phyloP scores from a whole-genome alignment of 1,140 invertebrate species.

The Meteorus sp. region DNA sequence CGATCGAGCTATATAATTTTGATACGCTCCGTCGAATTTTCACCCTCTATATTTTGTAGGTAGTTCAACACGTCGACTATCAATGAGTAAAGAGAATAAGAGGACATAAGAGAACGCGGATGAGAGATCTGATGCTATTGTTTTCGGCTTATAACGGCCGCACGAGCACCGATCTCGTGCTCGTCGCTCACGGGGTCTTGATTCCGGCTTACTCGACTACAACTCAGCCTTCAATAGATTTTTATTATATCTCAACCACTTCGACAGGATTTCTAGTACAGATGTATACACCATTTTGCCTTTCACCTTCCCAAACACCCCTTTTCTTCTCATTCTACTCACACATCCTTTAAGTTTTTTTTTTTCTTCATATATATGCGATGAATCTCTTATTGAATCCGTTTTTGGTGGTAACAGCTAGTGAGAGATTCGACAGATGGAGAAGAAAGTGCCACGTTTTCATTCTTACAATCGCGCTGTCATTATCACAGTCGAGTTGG shows the following conservation, averaged over 20 bases:
- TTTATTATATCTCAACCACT: constrained; percentile 23
- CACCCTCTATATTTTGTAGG: neutral
- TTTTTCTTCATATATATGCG: neutral
- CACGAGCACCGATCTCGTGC: constrained; percentile 24
- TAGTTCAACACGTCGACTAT: no score
- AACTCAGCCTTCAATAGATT: constrained; percentile 23
- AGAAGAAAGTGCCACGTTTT: no score
- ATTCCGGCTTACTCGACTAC: constrained; percentile 29
- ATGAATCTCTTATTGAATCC: constrained; percentile 22
- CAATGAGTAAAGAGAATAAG: neutral
- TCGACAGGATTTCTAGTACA: neutral
- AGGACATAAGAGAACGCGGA: neutral
- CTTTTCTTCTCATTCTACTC: neutral
- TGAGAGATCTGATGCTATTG: constrained; percentile 23
- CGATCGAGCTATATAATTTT: neutral
- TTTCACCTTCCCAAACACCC: neutral
- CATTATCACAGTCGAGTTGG: constrained; percentile 27
- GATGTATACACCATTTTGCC: neutral
- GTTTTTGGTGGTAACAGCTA: neutral
- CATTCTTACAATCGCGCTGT: neutral
- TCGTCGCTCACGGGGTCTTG: constrained; percentile 30
- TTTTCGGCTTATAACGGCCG: constrained; percentile 31
- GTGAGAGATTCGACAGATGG: neutral
- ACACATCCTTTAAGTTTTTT: neutral
- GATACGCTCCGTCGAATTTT: neutral